A percentile compares a stretch with the other conserved stretches of the same genome.
phyloP scores from a whole-genome alignment of 2,113 vertebrate genomes.

The Potamarius usumacintae region DNA sequence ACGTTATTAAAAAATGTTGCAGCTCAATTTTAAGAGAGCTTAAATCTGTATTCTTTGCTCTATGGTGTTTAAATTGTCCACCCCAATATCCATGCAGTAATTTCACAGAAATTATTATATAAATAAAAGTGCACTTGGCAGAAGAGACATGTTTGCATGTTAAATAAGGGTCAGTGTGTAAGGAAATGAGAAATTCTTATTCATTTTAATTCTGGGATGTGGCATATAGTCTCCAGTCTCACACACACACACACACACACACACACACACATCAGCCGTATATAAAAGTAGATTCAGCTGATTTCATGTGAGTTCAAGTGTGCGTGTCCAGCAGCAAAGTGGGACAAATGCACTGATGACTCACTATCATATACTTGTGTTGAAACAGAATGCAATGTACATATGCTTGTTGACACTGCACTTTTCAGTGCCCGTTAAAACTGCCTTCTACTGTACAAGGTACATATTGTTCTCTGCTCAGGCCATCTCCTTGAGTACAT shows the following conservation, averaged over 20 bases:
- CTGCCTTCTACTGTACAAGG: neutral
- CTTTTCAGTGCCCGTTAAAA: neutral
- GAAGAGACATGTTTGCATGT: slow-evolving; percentile 24
- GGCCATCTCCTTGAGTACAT: neutral
- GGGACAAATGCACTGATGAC: slow-evolving; percentile 34
- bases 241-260: slow-evolving; percentile 29
- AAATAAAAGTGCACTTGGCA: slow-evolving; percentile 1
- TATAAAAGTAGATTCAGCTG: slow-evolving; percentile 24
- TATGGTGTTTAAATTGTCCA: neutral
- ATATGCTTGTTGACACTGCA: neutral
- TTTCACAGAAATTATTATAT: slow-evolving; percentile 3
- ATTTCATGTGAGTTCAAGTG: slow-evolving; percentile 35
- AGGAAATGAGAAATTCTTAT: slow-evolving; percentile 37
- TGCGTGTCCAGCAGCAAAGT: slow-evolving; percentile 25
- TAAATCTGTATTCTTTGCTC: slow-evolving; percentile 3
- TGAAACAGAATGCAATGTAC: neutral
- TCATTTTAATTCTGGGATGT: slow-evolving; percentile 33
- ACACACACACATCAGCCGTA: slow-evolving; percentile 37
- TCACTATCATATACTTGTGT: neutral
- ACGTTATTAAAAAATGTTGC: neutral
- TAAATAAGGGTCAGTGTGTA: slow-evolving; percentile 42
- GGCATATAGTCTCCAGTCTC: neutral
- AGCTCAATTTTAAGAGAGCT: neutral
- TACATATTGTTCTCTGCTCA: neutral
- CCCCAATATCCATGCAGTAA: neutral